Conservation (phyloP, 2,797 vertebrate genomes). For the Rhinella marina region DNA sequence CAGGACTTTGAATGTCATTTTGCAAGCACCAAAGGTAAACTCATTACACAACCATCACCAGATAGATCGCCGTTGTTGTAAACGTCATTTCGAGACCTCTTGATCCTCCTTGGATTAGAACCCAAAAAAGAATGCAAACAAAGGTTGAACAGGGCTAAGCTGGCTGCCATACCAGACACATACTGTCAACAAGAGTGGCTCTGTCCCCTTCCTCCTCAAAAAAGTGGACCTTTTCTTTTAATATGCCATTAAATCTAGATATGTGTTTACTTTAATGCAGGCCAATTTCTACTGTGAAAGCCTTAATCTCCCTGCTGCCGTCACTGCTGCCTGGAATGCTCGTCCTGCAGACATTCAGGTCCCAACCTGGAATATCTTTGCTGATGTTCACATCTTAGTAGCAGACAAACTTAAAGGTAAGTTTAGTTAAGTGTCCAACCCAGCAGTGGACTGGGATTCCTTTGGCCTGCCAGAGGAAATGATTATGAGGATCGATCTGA, state of each 20-base stretch:
- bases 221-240: neutral
- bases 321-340: constrained; percentile 48
- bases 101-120: neutral
- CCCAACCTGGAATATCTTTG: constrained; percentile 60
- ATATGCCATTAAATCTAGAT: neutral
- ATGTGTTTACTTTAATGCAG: constrained; percentile 60
- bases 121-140: neutral
- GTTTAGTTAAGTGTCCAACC: neutral
- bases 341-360: neutral
- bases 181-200: neutral
- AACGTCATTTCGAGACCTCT: neutral
- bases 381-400: constrained; percentile 59
- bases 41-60: neutral
- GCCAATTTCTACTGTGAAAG: constrained; percentile 61
- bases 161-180: neutral
- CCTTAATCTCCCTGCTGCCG: constrained; percentile 62
- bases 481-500: neutral
- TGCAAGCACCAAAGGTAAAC: constrained; percentile 72
- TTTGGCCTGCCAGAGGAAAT: neutral
- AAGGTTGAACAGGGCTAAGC: neutral
- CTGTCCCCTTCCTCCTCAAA: neutral
- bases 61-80: neutral
- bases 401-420: constrained; percentile 69
- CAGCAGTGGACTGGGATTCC: neutral
- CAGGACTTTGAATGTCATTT: constrained; percentile 66